Evolutionary conservation across 2,888 invertebrate genomes (phyloP), one percentile per base, ranked within the genome.

Genomic region (Melanchra persicariae): DNA sequence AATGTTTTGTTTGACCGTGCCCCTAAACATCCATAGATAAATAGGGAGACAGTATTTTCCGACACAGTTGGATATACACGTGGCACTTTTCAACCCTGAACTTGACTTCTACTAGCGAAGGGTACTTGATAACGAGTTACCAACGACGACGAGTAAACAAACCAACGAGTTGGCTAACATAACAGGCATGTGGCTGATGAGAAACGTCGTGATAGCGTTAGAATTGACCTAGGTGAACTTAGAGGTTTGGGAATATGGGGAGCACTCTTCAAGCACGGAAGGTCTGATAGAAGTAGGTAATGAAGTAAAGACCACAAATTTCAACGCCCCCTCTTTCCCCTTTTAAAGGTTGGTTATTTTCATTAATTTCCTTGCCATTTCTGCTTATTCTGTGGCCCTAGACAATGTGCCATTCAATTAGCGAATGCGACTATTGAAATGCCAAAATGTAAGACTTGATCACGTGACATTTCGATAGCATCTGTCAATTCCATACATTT

Each of bases 61-160:
- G 30, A 26, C 19, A 51, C 17, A 34, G 12, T 26, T 12, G 45
- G 9, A 43, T 12, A 19, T 73, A 74, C 74, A 79, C 74, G 74
- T 62, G 74, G 79, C 79, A 34, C 17, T 37, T 15, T 47, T 9
- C 30, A 74, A 55, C 61, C 79, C 51, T 74, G 74, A 79, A 74
- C 73, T 71, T 40, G 30, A 24, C 26, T n/a, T 22, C 15, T 37
- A 57, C 22, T 37, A 37, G 15, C 15, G 8, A 43, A 22, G 24
- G 26, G 26, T 30, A 8, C 12, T 37, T 22, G 60, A 74, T 71
- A 78, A 57, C 12, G 10, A 37, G 59, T 69, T 60, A 34, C 26
- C 19, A 43, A 34, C 40, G 40, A 22, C 19, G 19, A 43, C 0
- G 5, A 12, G 52, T 49, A 59, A 77, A 74, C 47, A 77, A 47